phyloP scores from a whole-genome alignment of 2,888 invertebrate genomes.

The Endotricha flammealis region DNA sequence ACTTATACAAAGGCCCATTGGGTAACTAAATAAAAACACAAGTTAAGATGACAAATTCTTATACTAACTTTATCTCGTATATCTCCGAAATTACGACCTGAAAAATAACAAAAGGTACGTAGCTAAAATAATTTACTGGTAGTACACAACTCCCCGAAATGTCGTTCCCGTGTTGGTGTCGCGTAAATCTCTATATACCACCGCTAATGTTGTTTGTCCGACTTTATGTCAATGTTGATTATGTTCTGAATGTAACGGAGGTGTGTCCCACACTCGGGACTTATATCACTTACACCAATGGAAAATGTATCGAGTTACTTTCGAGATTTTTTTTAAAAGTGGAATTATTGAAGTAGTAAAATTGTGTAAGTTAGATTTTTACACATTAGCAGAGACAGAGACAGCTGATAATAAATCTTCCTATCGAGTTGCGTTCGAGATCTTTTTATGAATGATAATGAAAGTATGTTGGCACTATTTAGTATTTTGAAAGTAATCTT shows the following conservation, averaged over 20 bases:
- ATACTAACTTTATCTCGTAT: conserved; percentile 17
- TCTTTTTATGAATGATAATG: too few relatives aligned
- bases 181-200: conserved; percentile 52
- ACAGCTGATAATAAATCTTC: too few relatives aligned
- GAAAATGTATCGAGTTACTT: background rate
- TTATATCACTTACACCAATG: conserved; percentile 9
- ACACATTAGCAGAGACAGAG: too few relatives aligned
- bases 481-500: too few relatives aligned
- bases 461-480: too few relatives aligned
- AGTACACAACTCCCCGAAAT: conserved; percentile 33
- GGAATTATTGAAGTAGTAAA: too few relatives aligned
- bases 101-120: conserved; percentile 27
- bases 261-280: conserved; percentile 10
- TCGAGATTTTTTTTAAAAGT: too few relatives aligned
- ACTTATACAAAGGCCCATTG: too few relatives aligned
- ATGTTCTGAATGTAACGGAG: conserved; percentile 21
- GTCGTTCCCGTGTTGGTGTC: conserved; percentile 44
- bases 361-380: too few relatives aligned
- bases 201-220: conserved; percentile 44
- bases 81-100: conserved; percentile 21
- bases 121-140: conserved; percentile 35
- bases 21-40: conserved; percentile 17
- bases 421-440: too few relatives aligned
- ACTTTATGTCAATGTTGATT: conserved; percentile 42
- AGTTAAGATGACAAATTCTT: conserved; percentile 27